Base-by-base conservation (phyloP, 2,797 vertebrate species). In the Cheracebus regulus region DNA sequence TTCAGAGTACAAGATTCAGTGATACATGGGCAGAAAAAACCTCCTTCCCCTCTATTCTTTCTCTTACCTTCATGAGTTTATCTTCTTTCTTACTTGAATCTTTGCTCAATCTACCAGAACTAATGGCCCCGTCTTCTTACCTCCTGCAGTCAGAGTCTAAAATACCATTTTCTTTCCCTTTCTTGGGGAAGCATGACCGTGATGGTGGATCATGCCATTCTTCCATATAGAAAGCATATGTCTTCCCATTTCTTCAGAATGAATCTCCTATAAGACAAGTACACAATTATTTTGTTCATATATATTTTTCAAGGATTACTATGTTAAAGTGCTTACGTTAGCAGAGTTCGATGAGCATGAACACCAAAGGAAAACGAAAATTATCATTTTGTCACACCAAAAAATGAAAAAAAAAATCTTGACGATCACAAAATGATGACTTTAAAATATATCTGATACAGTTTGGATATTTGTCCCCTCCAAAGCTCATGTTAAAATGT, bases 141-240 rank as follows among this genome's bases (percentile, higher is more conserved):
- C 2, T 33, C 7, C 26, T 14, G 2, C 46, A 22, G 48, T 80
- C 50, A 46, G 24, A 61, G 88, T 88, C 48, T n/a, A 72, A 57
- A 33, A 64, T 9, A 72, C 4, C 0, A 22, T 20, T 52, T 5
- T 64, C 13, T 44, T 52, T 88, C 9, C 0, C 1, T 82, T 41
- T 90, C 30, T 39, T 9, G 28, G 4, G 33, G 28, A n/a, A 36
- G 2, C 33, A 10, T 0, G 1, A 14, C 11, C 3, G 10, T 1
- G 2, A 9, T 17, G 3, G 44, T 55, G 33, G 46, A 12, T 28
- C 8, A 1, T 6, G 41, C 1, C 5, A 12, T 80, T n/a, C 7
- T 15, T 79, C 33, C 14, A 6, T 0, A 4, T 46, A 50, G 57
- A 57, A 22, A n/a, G 4, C 12, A 46, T 15, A 1, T 28, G 1